Base-by-base conservation (phyloP, 2,888 invertebrate genomes). In the Neocrepidodera transversa region DNA sequence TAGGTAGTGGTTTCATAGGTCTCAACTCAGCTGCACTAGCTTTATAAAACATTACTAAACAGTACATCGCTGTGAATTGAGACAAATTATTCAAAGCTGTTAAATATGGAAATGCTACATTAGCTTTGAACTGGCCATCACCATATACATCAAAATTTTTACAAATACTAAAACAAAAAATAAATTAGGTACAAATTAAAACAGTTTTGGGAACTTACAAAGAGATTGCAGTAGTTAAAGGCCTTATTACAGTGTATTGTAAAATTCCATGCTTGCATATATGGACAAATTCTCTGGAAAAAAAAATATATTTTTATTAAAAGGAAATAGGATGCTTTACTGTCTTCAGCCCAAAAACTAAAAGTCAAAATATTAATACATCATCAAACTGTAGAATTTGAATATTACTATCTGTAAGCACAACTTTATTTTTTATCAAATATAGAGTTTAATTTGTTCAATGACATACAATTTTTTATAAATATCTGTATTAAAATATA, bases 1-100 rank as follows among this genome's bases (percentile, higher is more conserved):
- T 97, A 43, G 94, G 92, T 66, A 97, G 85, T 0, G 97, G 97
- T 75, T 90, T 91, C 91, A 97, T 95, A 3, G 96, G 95, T 69
- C 87, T 87, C 43, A 97, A 80, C 78, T 95, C 94, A 54, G 89
- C 86, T 71, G 87, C 86, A 77, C 93, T 95, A 2, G 95, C 95
- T 78, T 86, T 87, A 76, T 97, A 97, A 80, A 97, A 97, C 65
- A 97, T 83, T 16, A 97, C 92, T 58, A 97, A 82, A 75, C 95
- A 95, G 74, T 97, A 97, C 96, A 97, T 96, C 13, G 97, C 97
- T 62, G 92, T 87, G 80, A 95, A 93, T 78, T 97, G 97, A 10
- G 97, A 96, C 50, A 95, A 78, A 82, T 97, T 97, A 79, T 97
- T 96, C 6, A 91, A 81, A 26, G 86, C 80, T 62, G 95, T 87